Base-by-base conservation (phyloP, 2,888 invertebrate genomes). In the Pelosia muscerda region DNA sequence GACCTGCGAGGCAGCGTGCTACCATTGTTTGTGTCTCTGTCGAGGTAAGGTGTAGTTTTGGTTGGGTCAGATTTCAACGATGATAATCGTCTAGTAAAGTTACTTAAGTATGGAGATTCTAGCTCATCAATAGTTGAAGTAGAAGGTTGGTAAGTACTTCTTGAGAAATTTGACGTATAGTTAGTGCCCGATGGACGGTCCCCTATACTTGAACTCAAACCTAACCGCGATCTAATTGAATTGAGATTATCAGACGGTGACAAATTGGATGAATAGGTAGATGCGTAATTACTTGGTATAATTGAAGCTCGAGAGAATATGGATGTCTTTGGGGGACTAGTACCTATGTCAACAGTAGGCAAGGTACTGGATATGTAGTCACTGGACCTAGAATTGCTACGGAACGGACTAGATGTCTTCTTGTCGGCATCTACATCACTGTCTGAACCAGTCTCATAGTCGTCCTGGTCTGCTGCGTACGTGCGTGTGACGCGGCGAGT, bases 401-500 rank as follows among this genome's bases (percentile, higher is more conserved):
- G 86, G 71, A 88, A 88, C 0, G 92, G 86, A 15, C 90, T 85
- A 0, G 92, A 81, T 0, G 89, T 90, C 81, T 93, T 94, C 76
- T 92, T 93, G 15, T 95, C 95, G 19, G 83, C 86, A 63, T 96
- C 96, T 0, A 96, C 95, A 83, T 97, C 97, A 28, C 97, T 96
- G 84, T 97, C 97, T 0, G 97, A 97, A 10, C 97, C 97, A 0
- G 97, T 97, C 82, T 97, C 97, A 75, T 96, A 95, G 61, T 96
- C 96, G 74, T 96, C 96, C 66, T 90, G 92, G 9, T 95, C 94
- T 19, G 86, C 76, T 1, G 91, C 92, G 56, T 94, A 90, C 0
- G 95, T 95, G 66, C 94, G 94, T 5, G 95, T 95, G 0, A 95
- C 90, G 57, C 95, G 94, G 0, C 95, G 92, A 3, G 95, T 95